Conservation (phyloP, 1,140 invertebrate species). For the Acarapis woodi region DNA sequence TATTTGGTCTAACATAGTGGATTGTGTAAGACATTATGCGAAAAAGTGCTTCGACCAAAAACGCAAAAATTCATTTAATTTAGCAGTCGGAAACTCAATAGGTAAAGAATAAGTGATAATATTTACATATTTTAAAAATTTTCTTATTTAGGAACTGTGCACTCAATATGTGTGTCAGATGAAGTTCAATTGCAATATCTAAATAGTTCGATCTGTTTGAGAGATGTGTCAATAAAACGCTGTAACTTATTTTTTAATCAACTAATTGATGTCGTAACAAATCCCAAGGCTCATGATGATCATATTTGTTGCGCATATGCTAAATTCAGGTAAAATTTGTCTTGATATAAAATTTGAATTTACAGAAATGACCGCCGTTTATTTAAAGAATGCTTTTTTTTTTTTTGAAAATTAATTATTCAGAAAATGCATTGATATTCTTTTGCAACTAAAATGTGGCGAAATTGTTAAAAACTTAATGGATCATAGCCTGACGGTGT, state of each 20-base stretch:
- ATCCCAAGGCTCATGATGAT: slow-evolving; percentile 11
- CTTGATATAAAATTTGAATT: too few relatives aligned
- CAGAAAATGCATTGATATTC: too few relatives aligned
- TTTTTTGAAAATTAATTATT: too few relatives aligned
- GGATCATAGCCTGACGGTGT: too few relatives aligned
- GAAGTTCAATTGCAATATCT: slow-evolving; percentile 13
- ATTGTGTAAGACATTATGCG: slow-evolving; percentile 14
- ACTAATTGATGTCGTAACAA: slow-evolving; percentile 12
- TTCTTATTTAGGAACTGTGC: too few relatives aligned
- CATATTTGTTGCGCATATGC: slow-evolving; percentile 15
- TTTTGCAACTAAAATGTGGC: too few relatives aligned
- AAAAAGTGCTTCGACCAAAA: slow-evolving; percentile 12
- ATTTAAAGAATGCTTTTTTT: too few relatives aligned
- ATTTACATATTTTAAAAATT: too few relatives aligned
- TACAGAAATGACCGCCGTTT: too few relatives aligned
- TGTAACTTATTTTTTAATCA: slow-evolving; percentile 12
- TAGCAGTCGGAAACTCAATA: slow-evolving; percentile 13
- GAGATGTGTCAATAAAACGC: slow-evolving; percentile 12
- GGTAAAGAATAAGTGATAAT: too few relatives aligned
- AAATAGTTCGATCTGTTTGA: slow-evolving; percentile 12
- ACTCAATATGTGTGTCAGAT: slow-evolving; percentile 14
- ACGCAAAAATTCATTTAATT: slow-evolving; percentile 12
- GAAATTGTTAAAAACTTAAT: too few relatives aligned
- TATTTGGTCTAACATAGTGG: slow-evolving; percentile 14
- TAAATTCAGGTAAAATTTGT: too few relatives aligned